These are phyloP conservation scores for Sinodicranocentrus sp. DNA, from an alignment of 2,888 invertebrate species.

Conservation along the genomic window DNA sequence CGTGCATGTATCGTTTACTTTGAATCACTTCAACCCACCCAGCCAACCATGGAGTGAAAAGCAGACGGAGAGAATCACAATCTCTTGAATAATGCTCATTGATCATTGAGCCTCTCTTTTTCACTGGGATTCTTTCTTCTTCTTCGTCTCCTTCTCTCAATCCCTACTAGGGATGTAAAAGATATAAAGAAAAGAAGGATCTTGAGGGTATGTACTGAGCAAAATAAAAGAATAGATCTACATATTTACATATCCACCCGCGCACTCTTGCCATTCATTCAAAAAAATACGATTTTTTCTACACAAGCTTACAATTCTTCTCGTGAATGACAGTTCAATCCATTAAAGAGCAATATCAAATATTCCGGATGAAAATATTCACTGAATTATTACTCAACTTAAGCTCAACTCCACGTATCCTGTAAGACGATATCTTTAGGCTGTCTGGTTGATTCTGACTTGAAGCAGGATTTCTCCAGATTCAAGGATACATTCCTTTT, in stretches of 20 bases:
- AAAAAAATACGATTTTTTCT: too few relatives aligned
- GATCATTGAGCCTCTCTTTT: constrained; percentile 53
- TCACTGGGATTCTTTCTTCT: neutral
- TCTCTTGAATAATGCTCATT: constrained; percentile 62
- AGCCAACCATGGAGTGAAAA: constrained; percentile 9
- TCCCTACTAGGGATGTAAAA: too few relatives aligned
- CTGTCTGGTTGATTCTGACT: too few relatives aligned
- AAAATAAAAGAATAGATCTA: too few relatives aligned
- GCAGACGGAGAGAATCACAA: constrained; percentile 21
- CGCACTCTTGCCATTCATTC: too few relatives aligned
- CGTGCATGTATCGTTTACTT: constrained; percentile 46
- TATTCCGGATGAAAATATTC: constrained; percentile 54
- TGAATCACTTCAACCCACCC: constrained; percentile 38
- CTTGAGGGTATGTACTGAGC: too few relatives aligned
- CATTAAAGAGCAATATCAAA: constrained; percentile 62
- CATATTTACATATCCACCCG: too few relatives aligned
- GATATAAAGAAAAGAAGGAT: too few relatives aligned
- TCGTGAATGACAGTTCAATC: constrained; percentile 59
- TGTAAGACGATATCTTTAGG: too few relatives aligned
- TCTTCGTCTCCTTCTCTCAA: too few relatives aligned
- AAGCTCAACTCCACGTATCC: neutral
- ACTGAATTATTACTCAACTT: constrained; percentile 49
- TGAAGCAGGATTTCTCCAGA: too few relatives aligned
- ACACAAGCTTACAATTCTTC: too few relatives aligned
- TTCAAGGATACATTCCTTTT: neutral